Evolutionary conservation across 1,140 invertebrate species (phyloP), one percentile per base, ranked within the genome.

Genomic region (Brachionus angularis): DNA sequence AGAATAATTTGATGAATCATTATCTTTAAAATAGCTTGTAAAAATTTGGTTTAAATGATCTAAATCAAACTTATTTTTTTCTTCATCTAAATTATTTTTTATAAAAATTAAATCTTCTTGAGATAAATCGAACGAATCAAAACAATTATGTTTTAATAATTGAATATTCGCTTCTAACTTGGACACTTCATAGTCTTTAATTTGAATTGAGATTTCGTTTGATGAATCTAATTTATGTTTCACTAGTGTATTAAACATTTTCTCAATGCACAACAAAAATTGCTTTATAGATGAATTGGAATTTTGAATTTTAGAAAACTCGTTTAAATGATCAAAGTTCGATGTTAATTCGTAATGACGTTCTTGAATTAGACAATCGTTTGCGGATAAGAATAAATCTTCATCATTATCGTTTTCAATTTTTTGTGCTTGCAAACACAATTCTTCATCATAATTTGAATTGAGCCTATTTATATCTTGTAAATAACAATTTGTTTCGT

Each of bases 331-430:
- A 10, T 58, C 53, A 42, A 25, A 58, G 25, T 58, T 58, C 16
- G 53, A 58, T 14, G 53, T 58, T 10, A 58, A 58, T 18, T 58
- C 33, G 39, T 58, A 58, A 36, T 58, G 53, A 12, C 53, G 53
- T n/a, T 58, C 53, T 58, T 58, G 53, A 18, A 58, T 58, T 18
- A 34, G 25, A 58, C 39, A 39, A 21, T 58, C 53, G 27, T 58
- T 58, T 2, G 53, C 53, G 18, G 53, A 58, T 25, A 58, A 12
- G 39, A 58, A 58, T 33, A 58, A 58, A 58, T 58, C 53, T 25
- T 58, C 53, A 23, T 39, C 36, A 18, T 58, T 34, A 23, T 36
- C 7, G 18, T n/a, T n/a, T n/a, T 39, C 53, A 58, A 16, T 33
- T 58, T 18, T 39, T 23, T 25, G 12, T 21, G 5, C 8, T 36